phyloP scores from a whole-genome alignment of 2,113 vertebrate genomes.

The Brienomyrus longianalis region DNA sequence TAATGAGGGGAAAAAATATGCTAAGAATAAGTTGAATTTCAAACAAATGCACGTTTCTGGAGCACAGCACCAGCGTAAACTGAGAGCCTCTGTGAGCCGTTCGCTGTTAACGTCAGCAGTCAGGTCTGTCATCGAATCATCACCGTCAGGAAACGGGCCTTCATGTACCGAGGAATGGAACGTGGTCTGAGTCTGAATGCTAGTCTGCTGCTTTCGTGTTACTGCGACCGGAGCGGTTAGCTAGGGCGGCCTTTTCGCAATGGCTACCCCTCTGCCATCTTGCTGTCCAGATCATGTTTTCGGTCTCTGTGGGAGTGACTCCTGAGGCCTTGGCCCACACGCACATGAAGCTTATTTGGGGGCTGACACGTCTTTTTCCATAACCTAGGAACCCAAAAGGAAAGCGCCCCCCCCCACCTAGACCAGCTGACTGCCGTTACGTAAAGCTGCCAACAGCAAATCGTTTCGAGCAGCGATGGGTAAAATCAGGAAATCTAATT shows the following conservation, averaged over 20 bases:
- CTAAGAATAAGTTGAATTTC: neutral
- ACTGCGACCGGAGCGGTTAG: neutral
- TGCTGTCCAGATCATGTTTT: neutral
- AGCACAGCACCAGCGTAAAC: neutral
- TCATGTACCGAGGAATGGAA: neutral
- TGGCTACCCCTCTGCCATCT: neutral
- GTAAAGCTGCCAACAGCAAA: slow-evolving; percentile 2
- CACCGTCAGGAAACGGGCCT: neutral
- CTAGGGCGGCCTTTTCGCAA: neutral
- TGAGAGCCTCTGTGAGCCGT: neutral
- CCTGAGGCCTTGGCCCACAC: neutral
- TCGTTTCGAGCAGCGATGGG: neutral
- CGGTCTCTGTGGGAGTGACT: neutral
- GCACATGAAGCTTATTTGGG: neutral
- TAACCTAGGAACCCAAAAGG: neutral
- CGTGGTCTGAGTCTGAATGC: neutral
- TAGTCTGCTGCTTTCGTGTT: neutral
- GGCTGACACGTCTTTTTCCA: neutral
- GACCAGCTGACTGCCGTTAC: neutral
- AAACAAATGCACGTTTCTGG: neutral
- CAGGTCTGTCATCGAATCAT: neutral
- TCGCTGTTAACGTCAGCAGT: neutral
- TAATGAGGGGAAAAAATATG: neutral
- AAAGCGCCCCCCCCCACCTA: neutral
- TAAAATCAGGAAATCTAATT: slow-evolving; percentile 14